Conservation (phyloP, 2,113 vertebrate species). For the Ameiurus melas region DNA sequence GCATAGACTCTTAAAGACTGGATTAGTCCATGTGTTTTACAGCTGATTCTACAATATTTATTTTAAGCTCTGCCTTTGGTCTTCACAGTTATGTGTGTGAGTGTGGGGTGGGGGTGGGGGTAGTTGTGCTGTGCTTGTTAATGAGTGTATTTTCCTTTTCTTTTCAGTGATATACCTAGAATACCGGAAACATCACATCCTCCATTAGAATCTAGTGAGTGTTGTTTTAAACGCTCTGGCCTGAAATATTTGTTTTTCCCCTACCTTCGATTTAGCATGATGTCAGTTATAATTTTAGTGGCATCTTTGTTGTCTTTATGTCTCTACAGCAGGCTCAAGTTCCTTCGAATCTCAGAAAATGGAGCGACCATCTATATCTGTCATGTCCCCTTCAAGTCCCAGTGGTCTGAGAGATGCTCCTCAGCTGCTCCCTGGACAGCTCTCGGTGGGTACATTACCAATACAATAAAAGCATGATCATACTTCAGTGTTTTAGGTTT, state of each 20-base stretch:
- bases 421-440: conserved; percentile 90
- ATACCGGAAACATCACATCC: conserved; percentile 97
- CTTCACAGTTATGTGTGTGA: neutral
- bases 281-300: conserved; percentile 25
- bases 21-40: conserved; percentile 4
- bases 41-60: neutral
- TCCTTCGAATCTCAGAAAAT: conserved; percentile 99
- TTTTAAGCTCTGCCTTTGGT: neutral
- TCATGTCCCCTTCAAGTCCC: conserved; percentile 94
- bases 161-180: conserved; percentile 93
- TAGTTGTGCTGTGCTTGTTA: neutral
- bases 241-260: neutral
- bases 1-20: neutral
- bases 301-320: conserved; percentile 16
- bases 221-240: conserved; percentile 23
- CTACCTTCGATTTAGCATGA: neutral
- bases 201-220: conserved; percentile 96
- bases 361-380: conserved; percentile 95
- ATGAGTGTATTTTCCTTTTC: conserved; percentile 42
- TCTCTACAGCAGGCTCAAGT: conserved; percentile 87
- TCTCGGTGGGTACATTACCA: conserved; percentile 59
- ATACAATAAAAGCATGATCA: neutral
- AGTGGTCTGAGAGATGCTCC: conserved; percentile 89
- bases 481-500: neutral
- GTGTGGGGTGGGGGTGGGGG: too few relatives aligned